A percentile compares a stretch with the other conserved stretches of the same genome.
These are phyloP conservation scores for Hydrochoerus hydrochaeris DNA, from an alignment of 2,113 vertebrate species.

Conservation along the genomic window DNA sequence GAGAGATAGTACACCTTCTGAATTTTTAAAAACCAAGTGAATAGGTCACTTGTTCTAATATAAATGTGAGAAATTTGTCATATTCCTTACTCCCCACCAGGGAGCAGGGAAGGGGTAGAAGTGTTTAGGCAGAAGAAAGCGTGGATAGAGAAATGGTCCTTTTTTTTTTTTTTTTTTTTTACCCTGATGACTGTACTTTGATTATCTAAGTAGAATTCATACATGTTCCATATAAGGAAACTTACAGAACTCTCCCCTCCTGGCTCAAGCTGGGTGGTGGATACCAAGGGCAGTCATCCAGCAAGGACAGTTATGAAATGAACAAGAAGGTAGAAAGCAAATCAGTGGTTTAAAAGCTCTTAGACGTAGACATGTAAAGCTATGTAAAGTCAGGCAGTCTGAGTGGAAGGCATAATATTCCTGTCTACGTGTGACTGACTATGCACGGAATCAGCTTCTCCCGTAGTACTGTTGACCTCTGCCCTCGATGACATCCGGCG, in stretches of 20 bases:
- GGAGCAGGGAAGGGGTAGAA: background rate
- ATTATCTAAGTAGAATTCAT: background rate
- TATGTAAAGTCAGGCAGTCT: background rate
- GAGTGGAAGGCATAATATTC: background rate
- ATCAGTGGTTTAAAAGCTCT: background rate
- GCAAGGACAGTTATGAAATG: background rate
- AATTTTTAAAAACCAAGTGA: background rate
- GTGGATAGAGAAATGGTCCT: background rate
- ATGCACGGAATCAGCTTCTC: background rate
- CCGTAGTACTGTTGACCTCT: fast-evolving
- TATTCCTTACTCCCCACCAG: background rate
- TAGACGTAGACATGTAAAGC: background rate
- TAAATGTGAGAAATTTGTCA: background rate
- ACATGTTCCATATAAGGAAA: background rate
- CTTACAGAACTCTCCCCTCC: background rate
- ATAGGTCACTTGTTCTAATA: background rate
- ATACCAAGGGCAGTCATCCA: background rate
- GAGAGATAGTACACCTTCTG: background rate
- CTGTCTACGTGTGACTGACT: background rate
- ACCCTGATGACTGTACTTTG: background rate
- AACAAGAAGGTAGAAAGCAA: background rate
- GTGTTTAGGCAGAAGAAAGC: background rate
- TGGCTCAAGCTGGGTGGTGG: background rate
- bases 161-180: background rate
- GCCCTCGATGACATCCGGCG: no score